A percentile compares a stretch with the other conserved stretches of the same genome.
Conservation (phyloP, 1,140 invertebrate species). For the Dendroctonus ponderosae region DNA sequence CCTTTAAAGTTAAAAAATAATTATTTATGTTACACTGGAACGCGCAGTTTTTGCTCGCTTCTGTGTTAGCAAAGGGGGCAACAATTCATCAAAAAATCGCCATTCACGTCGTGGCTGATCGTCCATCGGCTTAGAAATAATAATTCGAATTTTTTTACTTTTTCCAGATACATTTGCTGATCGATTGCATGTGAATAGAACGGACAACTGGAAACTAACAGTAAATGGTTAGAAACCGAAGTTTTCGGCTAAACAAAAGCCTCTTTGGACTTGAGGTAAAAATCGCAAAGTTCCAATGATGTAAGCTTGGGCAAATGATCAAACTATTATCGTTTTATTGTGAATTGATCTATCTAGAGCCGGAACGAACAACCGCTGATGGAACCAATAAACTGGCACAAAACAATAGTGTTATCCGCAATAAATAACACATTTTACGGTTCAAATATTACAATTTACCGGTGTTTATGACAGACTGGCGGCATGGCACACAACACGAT, state of each 20-base stretch:
- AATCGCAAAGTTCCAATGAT: no score
- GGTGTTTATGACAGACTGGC: conserved; percentile 17
- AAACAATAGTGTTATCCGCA: conserved; percentile 2
- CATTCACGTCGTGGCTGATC: conserved; percentile 6
- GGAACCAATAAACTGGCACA: conserved; percentile 7
- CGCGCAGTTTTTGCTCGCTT: conserved; percentile 16
- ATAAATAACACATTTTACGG: conserved; percentile 25
- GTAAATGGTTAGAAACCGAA: no score
- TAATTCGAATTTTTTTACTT: no score
- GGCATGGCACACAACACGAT: conserved; percentile 12
- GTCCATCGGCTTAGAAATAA: no score
- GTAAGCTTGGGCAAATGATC: no score
- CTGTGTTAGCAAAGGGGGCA: conserved; percentile 10
- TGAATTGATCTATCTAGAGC: not conserved
- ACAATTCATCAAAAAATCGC: conserved; percentile 19
- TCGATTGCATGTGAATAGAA: no score
- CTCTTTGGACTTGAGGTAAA: no score
- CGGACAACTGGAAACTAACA: no score
- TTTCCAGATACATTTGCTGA: no score
- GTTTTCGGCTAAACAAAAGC: no score
- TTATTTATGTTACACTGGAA: conserved; percentile 20
- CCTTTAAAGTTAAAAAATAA: conserved; percentile 24
- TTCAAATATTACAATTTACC: conserved; percentile 19
- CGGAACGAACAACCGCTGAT: not conserved
- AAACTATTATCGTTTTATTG: not conserved